Conservation (phyloP, 2,113 vertebrate species). For the Dasyurus viverrinus region DNA sequence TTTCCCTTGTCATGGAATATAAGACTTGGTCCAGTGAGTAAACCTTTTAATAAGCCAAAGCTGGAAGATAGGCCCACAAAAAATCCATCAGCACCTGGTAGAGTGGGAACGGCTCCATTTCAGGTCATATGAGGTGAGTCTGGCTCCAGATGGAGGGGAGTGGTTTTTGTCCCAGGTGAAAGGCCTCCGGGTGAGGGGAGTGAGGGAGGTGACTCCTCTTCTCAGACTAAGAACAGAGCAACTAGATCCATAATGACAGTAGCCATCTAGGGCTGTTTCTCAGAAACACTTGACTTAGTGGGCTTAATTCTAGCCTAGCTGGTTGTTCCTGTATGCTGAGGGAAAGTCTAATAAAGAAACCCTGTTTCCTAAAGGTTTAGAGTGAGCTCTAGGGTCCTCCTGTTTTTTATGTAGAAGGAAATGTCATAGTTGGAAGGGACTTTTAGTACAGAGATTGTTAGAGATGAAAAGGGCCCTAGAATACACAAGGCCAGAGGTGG, state of each 20-base stretch:
- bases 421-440: neutral
- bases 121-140: neutral
- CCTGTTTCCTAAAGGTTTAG: neutral
- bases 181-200: neutral
- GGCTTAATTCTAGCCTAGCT: neutral
- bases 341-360: neutral
- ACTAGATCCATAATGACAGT: neutral
- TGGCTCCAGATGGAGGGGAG: neutral
- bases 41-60: conserved; percentile 21
- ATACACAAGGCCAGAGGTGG: neutral
- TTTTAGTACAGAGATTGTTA: neutral
- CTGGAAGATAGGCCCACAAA: conserved; percentile 14
- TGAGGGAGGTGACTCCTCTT: neutral
- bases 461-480: neutral
- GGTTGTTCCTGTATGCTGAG: neutral
- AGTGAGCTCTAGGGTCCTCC: neutral
- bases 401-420: neutral
- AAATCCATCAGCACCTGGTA: neutral
- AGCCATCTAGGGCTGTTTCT: neutral
- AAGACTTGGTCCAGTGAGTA: neutral
- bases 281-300: neutral
- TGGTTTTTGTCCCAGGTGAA: neutral
- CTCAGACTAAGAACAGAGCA: neutral
- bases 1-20: neutral
- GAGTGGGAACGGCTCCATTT: fast-evolving